Percentiles rank a stretch among this genome's conserved stretches.
phyloP scores from a whole-genome alignment of 2,113 vertebrate genomes.

The Scophthalmus maximus region DNA sequence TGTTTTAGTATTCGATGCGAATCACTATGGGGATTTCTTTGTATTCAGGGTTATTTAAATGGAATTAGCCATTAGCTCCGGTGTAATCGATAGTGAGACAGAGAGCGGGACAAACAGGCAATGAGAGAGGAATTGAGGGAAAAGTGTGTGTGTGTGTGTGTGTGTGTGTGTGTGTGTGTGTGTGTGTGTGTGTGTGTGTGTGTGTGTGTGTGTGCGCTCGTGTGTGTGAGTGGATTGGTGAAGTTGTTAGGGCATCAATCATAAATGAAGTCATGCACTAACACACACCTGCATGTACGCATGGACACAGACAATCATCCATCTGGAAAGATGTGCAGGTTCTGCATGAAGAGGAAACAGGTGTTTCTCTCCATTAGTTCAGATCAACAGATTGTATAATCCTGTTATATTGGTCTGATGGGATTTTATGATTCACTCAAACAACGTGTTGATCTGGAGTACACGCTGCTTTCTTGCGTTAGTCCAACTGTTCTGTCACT shows the following conservation, averaged over 20 bases:
- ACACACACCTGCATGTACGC: too few species aligned
- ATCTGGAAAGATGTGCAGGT: neutral
- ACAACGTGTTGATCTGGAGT: slow-evolving; percentile 6
- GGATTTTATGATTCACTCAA: slow-evolving; percentile 11
- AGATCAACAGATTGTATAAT: slow-evolving; percentile 13
- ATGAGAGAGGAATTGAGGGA: slow-evolving; percentile 9
- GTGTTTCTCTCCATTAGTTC: slow-evolving; percentile 1
- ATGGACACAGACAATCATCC: slow-evolving; percentile 3
- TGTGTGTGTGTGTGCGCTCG: too few species aligned
- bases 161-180: too few species aligned
- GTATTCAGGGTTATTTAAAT: slow-evolving; percentile 45
- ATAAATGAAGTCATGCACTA: neutral
- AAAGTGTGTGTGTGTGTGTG: neutral
- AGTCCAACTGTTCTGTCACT: too few species aligned
- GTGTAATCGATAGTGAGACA: slow-evolving; percentile 23
- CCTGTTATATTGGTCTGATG: neutral
- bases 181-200: too few species aligned
- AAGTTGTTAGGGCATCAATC: too few species aligned
- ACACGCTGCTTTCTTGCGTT: neutral
- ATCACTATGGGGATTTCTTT: slow-evolving; percentile 16
- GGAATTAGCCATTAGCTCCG: slow-evolving; percentile 42
- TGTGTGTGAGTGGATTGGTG: too few species aligned
- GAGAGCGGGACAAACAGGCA: slow-evolving; percentile 13
- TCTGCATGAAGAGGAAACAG: slow-evolving; percentile 20
- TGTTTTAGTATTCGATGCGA: slow-evolving; percentile 31